phyloP scores from a whole-genome alignment of 2,888 invertebrate species.

The Drymonia ruficornis region DNA sequence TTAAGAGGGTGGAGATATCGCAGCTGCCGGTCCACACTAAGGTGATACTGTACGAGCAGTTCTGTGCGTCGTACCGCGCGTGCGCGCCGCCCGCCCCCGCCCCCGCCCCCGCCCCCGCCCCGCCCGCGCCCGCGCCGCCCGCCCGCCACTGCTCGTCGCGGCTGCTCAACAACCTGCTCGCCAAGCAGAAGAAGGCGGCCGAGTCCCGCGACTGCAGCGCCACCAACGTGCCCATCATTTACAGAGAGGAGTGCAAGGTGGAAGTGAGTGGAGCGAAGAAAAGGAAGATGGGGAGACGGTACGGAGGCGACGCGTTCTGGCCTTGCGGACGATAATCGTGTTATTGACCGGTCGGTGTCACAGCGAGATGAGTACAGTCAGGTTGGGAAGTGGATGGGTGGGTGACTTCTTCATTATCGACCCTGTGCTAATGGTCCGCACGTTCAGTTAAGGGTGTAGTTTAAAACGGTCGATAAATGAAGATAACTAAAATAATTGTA shows the following conservation, averaged over 20 bases:
- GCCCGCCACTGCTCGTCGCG: slow-evolving; percentile 60
- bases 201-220: slow-evolving; percentile 48
- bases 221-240: slow-evolving; percentile 46
- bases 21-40: slow-evolving; percentile 77
- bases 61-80: slow-evolving; percentile 67
- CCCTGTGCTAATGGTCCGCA: neutral
- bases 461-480: neutral
- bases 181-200: slow-evolving; percentile 49
- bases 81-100: slow-evolving; percentile 24
- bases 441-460: too few species aligned
- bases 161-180: slow-evolving; percentile 61
- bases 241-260: slow-evolving; percentile 35
- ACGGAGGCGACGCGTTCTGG: slow-evolving; percentile 76
- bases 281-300: slow-evolving; percentile 69
- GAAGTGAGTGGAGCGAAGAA: slow-evolving; percentile 74
- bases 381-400: slow-evolving; percentile 1
- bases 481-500: slow-evolving; percentile 18
- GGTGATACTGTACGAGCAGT: slow-evolving; percentile 80
- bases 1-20: slow-evolving; percentile 86
- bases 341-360: slow-evolving; percentile 15
- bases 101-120: slow-evolving; percentile 34
- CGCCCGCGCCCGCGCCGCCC: slow-evolving; percentile 31
- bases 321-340: slow-evolving; percentile 73
- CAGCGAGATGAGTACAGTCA: slow-evolving; percentile 2
- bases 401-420: neutral